phyloP scores from a whole-genome alignment of 2,888 invertebrate genomes.

The Allolobophora icterica region DNA sequence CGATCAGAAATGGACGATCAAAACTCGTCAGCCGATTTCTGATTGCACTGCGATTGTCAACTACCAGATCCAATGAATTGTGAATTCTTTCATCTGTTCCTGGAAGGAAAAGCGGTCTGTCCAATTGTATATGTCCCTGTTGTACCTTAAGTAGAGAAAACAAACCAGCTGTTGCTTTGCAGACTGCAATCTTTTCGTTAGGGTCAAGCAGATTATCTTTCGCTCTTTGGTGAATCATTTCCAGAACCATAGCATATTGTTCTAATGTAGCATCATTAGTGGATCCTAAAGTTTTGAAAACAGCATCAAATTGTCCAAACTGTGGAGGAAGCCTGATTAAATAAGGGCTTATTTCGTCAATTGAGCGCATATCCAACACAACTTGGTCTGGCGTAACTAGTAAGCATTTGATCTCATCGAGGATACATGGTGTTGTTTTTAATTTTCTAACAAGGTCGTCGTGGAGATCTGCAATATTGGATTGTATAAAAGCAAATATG shows the following conservation, averaged over 20 bases:
- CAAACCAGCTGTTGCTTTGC: constrained; percentile 47
- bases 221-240: neutral
- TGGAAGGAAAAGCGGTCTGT: constrained; percentile 42
- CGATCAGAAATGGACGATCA: neutral
- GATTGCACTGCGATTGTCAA: constrained; percentile 38
- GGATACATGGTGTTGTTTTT: constrained; percentile 37
- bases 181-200: constrained; percentile 45
- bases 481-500: constrained; percentile 45
- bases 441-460: neutral
- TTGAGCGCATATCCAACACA: constrained; percentile 48
- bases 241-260: constrained; percentile 11
- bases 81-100: constrained; percentile 38
- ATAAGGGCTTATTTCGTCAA: constrained; percentile 50
- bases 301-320: constrained; percentile 48
- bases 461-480: neutral
- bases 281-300: constrained; percentile 49
- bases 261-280: constrained; percentile 40
- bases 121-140: neutral
- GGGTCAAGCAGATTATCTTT: constrained; percentile 47
- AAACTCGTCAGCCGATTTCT: neutral
- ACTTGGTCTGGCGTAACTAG: constrained; percentile 48
- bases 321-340: constrained; percentile 49
- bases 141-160: constrained; percentile 44
- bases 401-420: constrained; percentile 42
- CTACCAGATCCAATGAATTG: constrained; percentile 45